A percentile compares a stretch with the other conserved stretches of the same genome.
phyloP scores from a whole-genome alignment of 2,113 vertebrate genomes.

The Microcebus murinus region DNA sequence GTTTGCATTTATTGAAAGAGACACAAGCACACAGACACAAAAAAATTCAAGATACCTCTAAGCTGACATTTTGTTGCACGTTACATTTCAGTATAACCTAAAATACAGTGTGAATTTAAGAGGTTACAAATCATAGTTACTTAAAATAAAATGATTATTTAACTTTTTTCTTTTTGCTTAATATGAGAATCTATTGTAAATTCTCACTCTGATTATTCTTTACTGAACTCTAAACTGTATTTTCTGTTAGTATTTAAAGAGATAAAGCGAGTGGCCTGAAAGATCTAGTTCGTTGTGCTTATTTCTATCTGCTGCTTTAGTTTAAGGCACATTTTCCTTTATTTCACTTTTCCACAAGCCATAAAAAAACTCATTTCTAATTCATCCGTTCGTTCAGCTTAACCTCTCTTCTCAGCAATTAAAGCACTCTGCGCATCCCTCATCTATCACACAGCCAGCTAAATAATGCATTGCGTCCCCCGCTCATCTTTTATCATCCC shows the following conservation, averaged over 20 bases:
- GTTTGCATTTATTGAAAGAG: constrained; percentile 70
- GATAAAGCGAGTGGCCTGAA: constrained; percentile 80
- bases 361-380: constrained; percentile 97
- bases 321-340: constrained; percentile 90
- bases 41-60: background rate
- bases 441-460: constrained; percentile 99
- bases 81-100: constrained; percentile 31
- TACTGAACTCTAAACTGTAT: constrained; percentile 74
- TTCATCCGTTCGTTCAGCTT: constrained; percentile 99
- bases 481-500: constrained; percentile 99
- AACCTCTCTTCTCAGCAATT: constrained; percentile 99
- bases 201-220: constrained; percentile 73
- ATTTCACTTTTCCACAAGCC: constrained; percentile 90
- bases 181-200: constrained; percentile 55
- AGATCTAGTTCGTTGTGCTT: constrained; percentile 74
- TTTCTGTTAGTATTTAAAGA: constrained; percentile 80
- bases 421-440: constrained; percentile 98
- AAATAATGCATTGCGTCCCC: constrained; percentile 99
- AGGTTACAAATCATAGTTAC: constrained; percentile 67
- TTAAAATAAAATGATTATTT: constrained; percentile 69
- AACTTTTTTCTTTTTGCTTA: background rate
- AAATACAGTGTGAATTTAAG: constrained; percentile 54
- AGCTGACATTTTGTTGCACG: background rate
- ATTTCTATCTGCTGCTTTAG: constrained; percentile 85
- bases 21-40: constrained; percentile 15